Base-by-base conservation (phyloP, 2,888 invertebrate species). In the Oxystoma pomonae region DNA sequence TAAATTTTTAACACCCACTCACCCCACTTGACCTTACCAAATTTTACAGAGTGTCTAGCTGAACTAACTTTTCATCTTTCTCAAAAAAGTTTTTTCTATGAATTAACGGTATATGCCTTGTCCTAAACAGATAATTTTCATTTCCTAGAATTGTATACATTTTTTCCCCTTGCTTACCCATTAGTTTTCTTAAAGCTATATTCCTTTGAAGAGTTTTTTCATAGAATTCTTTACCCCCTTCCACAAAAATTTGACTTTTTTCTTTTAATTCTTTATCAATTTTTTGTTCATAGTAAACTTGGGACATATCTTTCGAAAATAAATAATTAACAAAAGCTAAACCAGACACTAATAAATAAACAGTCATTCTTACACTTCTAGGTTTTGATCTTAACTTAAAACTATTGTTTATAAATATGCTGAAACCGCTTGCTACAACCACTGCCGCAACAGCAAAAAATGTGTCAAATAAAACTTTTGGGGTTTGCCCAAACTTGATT, bases 171-270 rank as follows among this genome's bases (percentile, higher is more conserved):
- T 83, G 80, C 18, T 77, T 75, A 0, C 89, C 90, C 80, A 91
- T 81, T 9, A 92, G 76, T 64, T 82, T 80, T 69, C 90, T 82
- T 17, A 93, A 76, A 0, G 91, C 91, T 72, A 87, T 84, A 78
- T 94, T 94, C 75, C 90, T 86, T 70, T 87, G 81, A 51, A 91
- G 75, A 20, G 86, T 75, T 80, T 91, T 92, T 20, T 85, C 84
- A 75, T 93, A 94, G 80, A 86, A 94, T 76, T 89, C 87, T 22
- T 87, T 80, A 1, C 92, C 94, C 57, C 92, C 91, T 74, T 87
- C 83, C 9, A 87, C 80, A 76, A 88, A 91, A 55, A 87, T 82
- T 52, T 81, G 78, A 52, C 87, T 87, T 62, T 88, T 75, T 22
- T 83, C 76, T 67, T 85, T 84, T 18, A 94, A 80, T 66, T 81